Evolutionary conservation across 2,888 invertebrate species (phyloP).

Genomic region (Masnerella sp.): DNA sequence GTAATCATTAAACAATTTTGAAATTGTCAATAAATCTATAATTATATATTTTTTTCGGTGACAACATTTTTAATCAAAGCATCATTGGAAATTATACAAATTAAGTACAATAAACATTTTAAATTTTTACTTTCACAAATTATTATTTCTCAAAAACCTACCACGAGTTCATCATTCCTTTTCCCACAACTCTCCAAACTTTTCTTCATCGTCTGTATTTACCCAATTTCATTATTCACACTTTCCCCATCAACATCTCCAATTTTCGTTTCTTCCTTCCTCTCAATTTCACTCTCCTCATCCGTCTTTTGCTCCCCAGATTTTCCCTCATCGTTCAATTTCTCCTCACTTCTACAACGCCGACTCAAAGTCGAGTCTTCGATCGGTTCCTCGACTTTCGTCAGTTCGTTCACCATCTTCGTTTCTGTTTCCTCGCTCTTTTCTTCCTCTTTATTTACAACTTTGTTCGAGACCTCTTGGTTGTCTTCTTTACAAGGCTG

Average conservation of each 20-base stretch:
- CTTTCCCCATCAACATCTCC: conserved; percentile 40
- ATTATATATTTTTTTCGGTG: too few species aligned
- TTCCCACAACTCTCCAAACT: conserved; percentile 50
- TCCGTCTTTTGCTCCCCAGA: conserved; percentile 13
- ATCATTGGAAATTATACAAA: too few species aligned
- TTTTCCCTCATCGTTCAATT: conserved; percentile 19
- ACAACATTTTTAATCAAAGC: too few species aligned
- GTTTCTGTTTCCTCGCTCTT: conserved; percentile 42
- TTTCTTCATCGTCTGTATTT: conserved; percentile 60
- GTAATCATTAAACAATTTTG: too few species aligned
- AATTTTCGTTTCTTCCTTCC: conserved; percentile 33
- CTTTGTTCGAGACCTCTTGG: too few species aligned
- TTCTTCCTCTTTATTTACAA: conserved; percentile 15
- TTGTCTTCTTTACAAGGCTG: conserved; percentile 66
- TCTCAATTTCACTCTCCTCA: conserved; percentile 42
- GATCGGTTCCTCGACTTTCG: conserved; percentile 60
- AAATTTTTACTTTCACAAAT: too few species aligned
- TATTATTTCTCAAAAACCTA: too few species aligned
- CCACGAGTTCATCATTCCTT: conserved; percentile 65
- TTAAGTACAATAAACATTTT: too few species aligned
- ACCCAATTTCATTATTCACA: conserved; percentile 54
- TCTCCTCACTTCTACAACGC: conserved; percentile 34
- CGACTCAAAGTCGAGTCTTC: conserved; percentile 49
- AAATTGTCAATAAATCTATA: too few species aligned
- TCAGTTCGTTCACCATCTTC: conserved; percentile 62